Evolutionary conservation across 2,888 invertebrate species (phyloP).

Genomic region (Horisme vitalbata): DNA sequence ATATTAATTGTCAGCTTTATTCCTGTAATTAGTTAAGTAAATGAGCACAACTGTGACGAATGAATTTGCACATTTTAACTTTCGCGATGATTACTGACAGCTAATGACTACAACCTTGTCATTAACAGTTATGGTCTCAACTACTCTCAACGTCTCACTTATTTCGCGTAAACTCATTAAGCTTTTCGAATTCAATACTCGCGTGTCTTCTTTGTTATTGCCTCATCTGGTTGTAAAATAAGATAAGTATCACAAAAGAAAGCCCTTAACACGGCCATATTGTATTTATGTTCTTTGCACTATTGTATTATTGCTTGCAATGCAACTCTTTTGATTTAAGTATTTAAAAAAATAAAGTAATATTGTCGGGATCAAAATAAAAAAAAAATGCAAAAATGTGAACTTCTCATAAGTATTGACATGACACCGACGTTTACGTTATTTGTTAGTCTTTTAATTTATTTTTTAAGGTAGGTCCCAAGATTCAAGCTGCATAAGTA

Average conservation of each 20-base stretch:
- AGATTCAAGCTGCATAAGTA: too few relatives aligned
- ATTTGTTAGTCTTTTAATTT: too few relatives aligned
- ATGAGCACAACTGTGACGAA: background rate
- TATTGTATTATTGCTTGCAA: too few relatives aligned
- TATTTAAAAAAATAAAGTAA: constrained; percentile 1
- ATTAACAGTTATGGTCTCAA: constrained; percentile 1
- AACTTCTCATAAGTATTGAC: too few relatives aligned
- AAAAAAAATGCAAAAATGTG: too few relatives aligned
- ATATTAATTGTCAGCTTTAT: too few relatives aligned
- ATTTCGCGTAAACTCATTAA: constrained; percentile 8
- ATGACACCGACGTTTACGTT: too few relatives aligned
- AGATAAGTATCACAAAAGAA: constrained; percentile 61
- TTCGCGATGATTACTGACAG: background rate
- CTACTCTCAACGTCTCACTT: background rate
- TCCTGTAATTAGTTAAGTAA: too few relatives aligned
- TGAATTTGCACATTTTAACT: constrained; percentile 1
- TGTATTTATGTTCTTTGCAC: constrained; percentile 61
- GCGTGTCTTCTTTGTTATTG: constrained; percentile 34
- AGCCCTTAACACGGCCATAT: constrained; percentile 66
- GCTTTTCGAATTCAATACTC: constrained; percentile 3
- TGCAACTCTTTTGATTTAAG: constrained; percentile 50
- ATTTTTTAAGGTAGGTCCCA: too few relatives aligned
- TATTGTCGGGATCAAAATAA: too few relatives aligned
- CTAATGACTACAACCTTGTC: background rate
- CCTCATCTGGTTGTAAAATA: constrained; percentile 51